These are phyloP conservation scores for Tetranychus piercei DNA, from an alignment of 2,888 invertebrate species.

Conservation along the genomic window DNA sequence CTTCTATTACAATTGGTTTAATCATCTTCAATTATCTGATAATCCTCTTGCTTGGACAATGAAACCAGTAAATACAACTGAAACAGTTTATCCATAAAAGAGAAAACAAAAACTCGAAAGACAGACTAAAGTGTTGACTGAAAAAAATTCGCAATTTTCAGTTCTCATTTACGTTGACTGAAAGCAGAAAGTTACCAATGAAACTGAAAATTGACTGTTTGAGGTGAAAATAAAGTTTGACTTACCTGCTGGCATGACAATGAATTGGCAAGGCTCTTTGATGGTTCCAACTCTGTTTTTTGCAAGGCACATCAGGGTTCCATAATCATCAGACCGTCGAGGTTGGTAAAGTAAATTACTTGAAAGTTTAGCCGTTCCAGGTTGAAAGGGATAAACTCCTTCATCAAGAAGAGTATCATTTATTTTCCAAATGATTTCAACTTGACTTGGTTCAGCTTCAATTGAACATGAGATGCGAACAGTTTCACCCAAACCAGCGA, in stretches of 20 bases:
- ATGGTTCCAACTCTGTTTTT: not conserved
- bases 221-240: not conserved
- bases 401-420: slow-evolving; percentile 4
- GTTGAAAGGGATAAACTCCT: not conserved
- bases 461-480: not conserved
- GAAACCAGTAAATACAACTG: no score
- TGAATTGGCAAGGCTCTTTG: slow-evolving; percentile 2
- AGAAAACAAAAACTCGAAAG: no score
- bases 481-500: slow-evolving; percentile 5
- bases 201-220: no score
- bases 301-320: not conserved
- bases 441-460: slow-evolving; percentile 10
- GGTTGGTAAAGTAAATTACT: slow-evolving; percentile 3
- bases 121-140: no score
- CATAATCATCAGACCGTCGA: not conserved
- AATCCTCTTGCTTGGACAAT: no score
- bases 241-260: slow-evolving; percentile 8
- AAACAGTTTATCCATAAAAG: no score
- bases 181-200: no score
- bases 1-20: no score
- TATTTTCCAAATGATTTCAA: slow-evolving; percentile 10
- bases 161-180: no score
- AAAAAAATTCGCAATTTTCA: no score
- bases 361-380: not conserved
- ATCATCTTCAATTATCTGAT: no score